Evolutionary conservation across 2,113 vertebrate genomes (phyloP).

Genomic region (Sphaerodactylus townsendi): DNA sequence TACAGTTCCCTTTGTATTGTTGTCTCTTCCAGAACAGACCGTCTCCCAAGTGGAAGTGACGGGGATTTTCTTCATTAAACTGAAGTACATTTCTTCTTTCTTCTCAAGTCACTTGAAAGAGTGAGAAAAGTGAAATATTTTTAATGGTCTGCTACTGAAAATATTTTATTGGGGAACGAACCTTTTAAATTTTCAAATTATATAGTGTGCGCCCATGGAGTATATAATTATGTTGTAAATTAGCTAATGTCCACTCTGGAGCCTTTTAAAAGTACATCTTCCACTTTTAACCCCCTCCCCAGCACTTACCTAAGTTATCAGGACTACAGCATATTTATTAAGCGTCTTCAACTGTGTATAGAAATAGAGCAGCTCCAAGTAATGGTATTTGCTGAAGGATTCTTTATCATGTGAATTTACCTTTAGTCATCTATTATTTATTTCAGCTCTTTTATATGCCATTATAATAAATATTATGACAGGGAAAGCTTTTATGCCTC

Average conservation of each 20-base stretch:
- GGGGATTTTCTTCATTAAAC: neutral
- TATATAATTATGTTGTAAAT: conserved; percentile 68
- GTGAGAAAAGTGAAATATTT: conserved; percentile 10
- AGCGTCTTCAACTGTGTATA: conserved; percentile 79
- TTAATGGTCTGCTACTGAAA: conserved; percentile 34
- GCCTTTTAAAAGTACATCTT: conserved; percentile 64
- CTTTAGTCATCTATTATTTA: conserved; percentile 97
- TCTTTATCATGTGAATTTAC: conserved; percentile 90
- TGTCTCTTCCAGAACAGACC: neutral
- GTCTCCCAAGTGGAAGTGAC: neutral
- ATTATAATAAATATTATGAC: conserved; percentile 95
- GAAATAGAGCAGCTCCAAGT: conserved; percentile 81
- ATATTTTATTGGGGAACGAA: conserved; percentile 48
- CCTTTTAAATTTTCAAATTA: conserved; percentile 56
- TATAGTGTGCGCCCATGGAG: conserved; percentile 29
- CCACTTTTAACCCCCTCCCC: conserved; percentile 46
- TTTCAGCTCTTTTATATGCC: conserved; percentile 94
- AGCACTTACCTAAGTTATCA: conserved; percentile 71
- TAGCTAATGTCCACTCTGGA: conserved; percentile 62
- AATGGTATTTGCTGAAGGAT: conserved; percentile 90
- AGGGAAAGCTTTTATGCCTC: conserved; percentile 91
- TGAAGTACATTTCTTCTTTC: conserved; percentile 2
- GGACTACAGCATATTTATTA: conserved; percentile 79
- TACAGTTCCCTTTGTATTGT: neutral
- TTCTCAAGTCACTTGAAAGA: conserved; percentile 13